Evolutionary conservation across 1,140 invertebrate species (phyloP).

Genomic region (Homalodisca vitripennis): DNA sequence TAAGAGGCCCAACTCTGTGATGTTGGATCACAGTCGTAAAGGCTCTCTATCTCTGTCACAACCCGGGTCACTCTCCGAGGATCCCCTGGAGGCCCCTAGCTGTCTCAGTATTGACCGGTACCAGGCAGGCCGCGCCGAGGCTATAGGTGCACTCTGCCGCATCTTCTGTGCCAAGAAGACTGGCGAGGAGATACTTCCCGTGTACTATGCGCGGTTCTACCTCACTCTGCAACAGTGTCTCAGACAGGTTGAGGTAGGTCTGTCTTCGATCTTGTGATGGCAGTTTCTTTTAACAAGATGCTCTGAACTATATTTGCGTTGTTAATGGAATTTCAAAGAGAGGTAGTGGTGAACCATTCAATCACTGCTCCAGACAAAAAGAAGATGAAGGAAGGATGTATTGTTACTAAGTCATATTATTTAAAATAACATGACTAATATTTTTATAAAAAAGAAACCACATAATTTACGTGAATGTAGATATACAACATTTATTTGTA

Average conservation of each 20-base stretch:
- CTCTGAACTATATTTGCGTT: no score
- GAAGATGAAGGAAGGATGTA: no score
- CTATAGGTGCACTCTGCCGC: slow-evolving; percentile 89
- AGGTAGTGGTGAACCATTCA: no score
- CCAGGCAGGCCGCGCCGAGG: slow-evolving; percentile 88
- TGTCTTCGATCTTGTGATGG: no score
- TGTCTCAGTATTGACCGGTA: slow-evolving; percentile 46
- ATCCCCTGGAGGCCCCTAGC: slow-evolving; percentile 35
- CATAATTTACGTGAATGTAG: no score
- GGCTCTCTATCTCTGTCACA: slow-evolving; percentile 40
- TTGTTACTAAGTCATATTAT: no score
- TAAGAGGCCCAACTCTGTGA: slow-evolving; percentile 37
- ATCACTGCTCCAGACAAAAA: no score
- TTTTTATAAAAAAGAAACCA: no score
- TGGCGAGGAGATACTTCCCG: slow-evolving; percentile 89
- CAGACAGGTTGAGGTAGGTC: slow-evolving; percentile 58
- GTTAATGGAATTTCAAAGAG: no score
- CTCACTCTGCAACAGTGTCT: slow-evolving; percentile 87
- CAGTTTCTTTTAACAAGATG: no score
- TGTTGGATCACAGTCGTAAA: slow-evolving; percentile 30
- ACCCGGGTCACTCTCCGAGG: slow-evolving; percentile 41
- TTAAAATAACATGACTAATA: no score
- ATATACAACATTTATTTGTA: no score
- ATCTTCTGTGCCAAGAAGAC: slow-evolving; percentile 97
- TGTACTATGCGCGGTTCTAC: slow-evolving; percentile 95